phyloP scores from a whole-genome alignment of 53 echinoderm and acorn worm genomes.

The Apostichopus leukothele region DNA sequence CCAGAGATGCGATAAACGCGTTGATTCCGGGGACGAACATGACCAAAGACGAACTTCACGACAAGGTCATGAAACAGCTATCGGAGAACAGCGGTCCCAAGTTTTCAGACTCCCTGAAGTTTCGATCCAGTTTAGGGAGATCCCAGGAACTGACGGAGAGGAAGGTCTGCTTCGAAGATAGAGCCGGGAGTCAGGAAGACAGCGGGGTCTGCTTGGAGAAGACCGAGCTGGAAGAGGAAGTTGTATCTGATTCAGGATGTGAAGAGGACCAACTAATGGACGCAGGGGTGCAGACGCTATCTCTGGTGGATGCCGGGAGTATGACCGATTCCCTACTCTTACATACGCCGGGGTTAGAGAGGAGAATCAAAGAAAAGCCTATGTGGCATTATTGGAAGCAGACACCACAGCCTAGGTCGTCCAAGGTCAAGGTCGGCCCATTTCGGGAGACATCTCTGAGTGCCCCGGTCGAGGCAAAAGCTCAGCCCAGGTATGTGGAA shows the following conservation, averaged over 20 bases:
- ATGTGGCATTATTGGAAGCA: conserved; percentile 77
- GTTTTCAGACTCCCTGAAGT: conserved; percentile 69
- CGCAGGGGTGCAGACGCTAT: conserved; percentile 67
- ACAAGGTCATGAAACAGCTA: conserved; percentile 90
- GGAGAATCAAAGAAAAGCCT: conserved; percentile 56
- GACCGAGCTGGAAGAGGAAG: conserved; percentile 38
- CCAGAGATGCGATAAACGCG: conserved; percentile 65
- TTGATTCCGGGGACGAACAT: conserved; percentile 90
- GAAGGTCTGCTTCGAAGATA: conserved; percentile 32
- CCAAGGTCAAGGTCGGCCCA: conserved; percentile 52
- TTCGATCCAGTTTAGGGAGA: neutral
- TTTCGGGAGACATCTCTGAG: conserved; percentile 78
- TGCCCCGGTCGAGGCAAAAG: conserved; percentile 72
- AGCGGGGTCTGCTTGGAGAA: conserved; percentile 18
- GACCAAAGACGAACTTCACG: conserved; percentile 89
- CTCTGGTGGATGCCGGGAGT: conserved; percentile 61
- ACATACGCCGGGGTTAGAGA: conserved; percentile 41
- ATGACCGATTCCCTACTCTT: conserved; percentile 82
- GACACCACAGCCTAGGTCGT: conserved; percentile 50
- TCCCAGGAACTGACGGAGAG: conserved; percentile 47
- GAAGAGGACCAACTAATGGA: conserved; percentile 49
- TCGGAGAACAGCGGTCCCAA: conserved; percentile 68
- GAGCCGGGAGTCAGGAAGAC: neutral
- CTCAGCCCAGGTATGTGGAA: conserved; percentile 70
- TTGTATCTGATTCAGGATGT: conserved; percentile 47